These are phyloP conservation scores for Heptranchias perlo DNA, from an alignment of 2,113 vertebrate genomes.

Conservation along the genomic window DNA sequence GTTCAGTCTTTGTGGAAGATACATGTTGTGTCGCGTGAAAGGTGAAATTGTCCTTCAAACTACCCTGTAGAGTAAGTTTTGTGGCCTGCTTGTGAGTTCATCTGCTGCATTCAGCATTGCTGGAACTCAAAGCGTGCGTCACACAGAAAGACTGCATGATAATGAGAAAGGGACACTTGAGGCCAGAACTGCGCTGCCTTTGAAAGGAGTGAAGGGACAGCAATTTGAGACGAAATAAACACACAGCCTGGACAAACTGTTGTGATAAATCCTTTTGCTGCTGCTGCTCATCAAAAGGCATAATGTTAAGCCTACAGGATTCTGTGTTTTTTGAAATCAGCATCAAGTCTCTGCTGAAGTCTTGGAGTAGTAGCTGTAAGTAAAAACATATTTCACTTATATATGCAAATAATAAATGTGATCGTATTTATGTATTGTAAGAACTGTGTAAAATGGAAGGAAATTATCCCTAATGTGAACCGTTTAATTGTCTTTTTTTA, in stretches of 20 bases:
- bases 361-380: conserved; percentile 88
- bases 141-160: conserved; percentile 54
- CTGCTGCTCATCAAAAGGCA: conserved; percentile 43
- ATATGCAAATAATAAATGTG: not conserved
- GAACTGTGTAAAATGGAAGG: not conserved
- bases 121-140: conserved; percentile 52
- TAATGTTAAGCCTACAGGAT: conserved; percentile 93
- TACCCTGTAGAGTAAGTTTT: conserved; percentile 42
- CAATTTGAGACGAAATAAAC: conserved; percentile 43
- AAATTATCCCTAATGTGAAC: not conserved
- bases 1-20: not conserved
- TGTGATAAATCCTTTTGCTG: not conserved
- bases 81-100: conserved; percentile 43
- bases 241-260: conserved; percentile 39
- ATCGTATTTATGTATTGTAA: not conserved
- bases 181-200: conserved; percentile 51
- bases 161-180: conserved; percentile 53
- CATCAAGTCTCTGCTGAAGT: conserved; percentile 96
- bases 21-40: conserved; percentile 43
- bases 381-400: conserved; percentile 49
- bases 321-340: conserved; percentile 94
- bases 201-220: conserved; percentile 46
- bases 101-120: conserved; percentile 60
- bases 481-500: not conserved
- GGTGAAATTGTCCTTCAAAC: conserved; percentile 53